Evolutionary conservation across 2,797 vertebrate genomes (phyloP).

Genomic region (Acipenser oxyrinchus): DNA sequence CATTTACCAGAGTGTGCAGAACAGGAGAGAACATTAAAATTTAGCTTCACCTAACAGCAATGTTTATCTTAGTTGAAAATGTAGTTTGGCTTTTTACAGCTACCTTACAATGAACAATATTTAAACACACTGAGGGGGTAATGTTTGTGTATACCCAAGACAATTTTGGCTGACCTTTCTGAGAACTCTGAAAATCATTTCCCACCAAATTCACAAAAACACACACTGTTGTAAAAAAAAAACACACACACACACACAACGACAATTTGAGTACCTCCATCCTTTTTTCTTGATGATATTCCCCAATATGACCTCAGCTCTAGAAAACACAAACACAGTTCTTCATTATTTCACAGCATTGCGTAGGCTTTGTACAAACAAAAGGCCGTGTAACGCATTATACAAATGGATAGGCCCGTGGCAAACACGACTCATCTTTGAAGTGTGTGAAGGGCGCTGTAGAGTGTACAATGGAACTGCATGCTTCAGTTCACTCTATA

Average conservation of each 20-base stretch:
- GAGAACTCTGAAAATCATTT: background rate
- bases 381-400: conserved; percentile 2
- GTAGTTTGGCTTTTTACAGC: too few relatives aligned
- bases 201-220: background rate
- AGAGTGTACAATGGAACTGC: too few relatives aligned
- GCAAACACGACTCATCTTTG: too few relatives aligned
- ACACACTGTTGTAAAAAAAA: background rate
- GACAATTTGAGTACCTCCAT: conserved; percentile 77
- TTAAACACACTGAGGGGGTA: too few relatives aligned
- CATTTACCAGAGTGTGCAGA: background rate
- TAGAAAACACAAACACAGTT: conserved; percentile 41
- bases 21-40: too few relatives aligned
- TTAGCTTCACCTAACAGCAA: too few relatives aligned
- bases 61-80: too few relatives aligned
- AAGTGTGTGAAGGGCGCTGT: too few relatives aligned
- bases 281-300: conserved; percentile 96
- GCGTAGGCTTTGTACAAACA: background rate
- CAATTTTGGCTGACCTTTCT: too few relatives aligned
- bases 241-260: conserved; percentile 9
- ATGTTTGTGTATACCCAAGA: too few relatives aligned
- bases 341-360: background rate
- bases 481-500: too few relatives aligned
- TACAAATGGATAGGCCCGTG: background rate
- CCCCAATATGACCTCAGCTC: conserved; percentile 90
- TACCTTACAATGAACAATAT: too few relatives aligned